Base-by-base conservation (phyloP, 2,113 vertebrate species). In the Isichthys henryi region DNA sequence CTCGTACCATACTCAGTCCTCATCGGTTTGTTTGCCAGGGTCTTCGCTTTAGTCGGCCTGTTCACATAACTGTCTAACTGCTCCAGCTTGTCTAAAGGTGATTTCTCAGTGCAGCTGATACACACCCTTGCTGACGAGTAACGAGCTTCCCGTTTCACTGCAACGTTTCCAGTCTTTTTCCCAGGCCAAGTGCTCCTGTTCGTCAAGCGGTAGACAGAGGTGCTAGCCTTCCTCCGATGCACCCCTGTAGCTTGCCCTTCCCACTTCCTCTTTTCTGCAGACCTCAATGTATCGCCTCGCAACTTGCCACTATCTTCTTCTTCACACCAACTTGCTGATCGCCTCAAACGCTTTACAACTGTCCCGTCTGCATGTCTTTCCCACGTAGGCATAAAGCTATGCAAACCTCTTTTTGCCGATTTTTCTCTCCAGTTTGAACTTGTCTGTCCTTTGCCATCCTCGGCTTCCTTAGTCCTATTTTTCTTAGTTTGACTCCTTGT, bases 401-500 rank as follows among this genome's bases (percentile, higher is more conserved):
- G 21, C 23, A 46, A 6, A 13, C 50, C 31, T 84, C 88, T 83
- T 39, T 89, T 89, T 35, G 27, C 31, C 15, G 39, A 49, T 19
- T 21, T 15, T 49, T 15, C 50, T 27, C 56, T 66, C 27, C 5
- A 8, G 2, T 23, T 50, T 23, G 56, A 62, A 21, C 15, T 21
- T 27, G 48, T n/a, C 52, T 50, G 35, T 43, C 35, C 17, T 27
- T 66, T n/a, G 23, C 19, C 23, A 6, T 50, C 53, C 43, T 70
- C 23, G 3, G 17, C 48, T 45, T 66, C 31, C 85, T 70, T 23
- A 27, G 48, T 49, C 48, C n/a, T 50, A n/a, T 23, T 53, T 53
- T 43, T 23, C 83, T 77, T 52, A 7, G 39, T 48, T 35, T 77
- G 62, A 46, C 90, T 91, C 50, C 88, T 91, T 43, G 53, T 85